phyloP scores from a whole-genome alignment of 1,140 invertebrate genomes.

The Bombus picipes region DNA sequence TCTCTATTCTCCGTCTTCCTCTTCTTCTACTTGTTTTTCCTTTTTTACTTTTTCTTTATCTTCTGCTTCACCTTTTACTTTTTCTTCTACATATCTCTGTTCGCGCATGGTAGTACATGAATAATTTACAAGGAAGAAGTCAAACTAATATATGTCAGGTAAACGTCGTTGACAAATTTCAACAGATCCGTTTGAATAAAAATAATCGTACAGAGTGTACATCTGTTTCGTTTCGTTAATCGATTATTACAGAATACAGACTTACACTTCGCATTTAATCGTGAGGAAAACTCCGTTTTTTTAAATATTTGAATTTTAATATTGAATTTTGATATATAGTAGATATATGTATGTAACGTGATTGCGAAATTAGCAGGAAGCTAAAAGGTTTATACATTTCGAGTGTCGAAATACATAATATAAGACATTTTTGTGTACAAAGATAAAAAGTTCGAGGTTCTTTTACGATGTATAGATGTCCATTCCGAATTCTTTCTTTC shows the following conservation, averaged over 20 bases:
- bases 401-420: neutral
- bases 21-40: neutral
- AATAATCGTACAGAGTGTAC: neutral
- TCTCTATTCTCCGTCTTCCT: neutral
- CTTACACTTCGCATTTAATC: neutral
- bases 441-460: too few species aligned
- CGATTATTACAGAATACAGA: neutral
- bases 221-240: neutral
- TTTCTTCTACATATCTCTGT: neutral
- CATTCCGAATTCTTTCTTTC: neutral
- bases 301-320: neutral
- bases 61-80: neutral
- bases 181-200: neutral
- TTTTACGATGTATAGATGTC: neutral
- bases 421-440: neutral
- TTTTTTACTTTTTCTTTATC: neutral
- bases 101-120: neutral
- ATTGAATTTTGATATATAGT: neutral
- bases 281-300: neutral
- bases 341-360: neutral
- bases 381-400: neutral
- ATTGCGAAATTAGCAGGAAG: neutral
- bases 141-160: too few species aligned
- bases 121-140: too few species aligned
- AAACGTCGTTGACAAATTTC: neutral